These are phyloP conservation scores for Platorchestia sp. DNA, from an alignment of 1,140 invertebrate genomes.

Conservation along the genomic window DNA sequence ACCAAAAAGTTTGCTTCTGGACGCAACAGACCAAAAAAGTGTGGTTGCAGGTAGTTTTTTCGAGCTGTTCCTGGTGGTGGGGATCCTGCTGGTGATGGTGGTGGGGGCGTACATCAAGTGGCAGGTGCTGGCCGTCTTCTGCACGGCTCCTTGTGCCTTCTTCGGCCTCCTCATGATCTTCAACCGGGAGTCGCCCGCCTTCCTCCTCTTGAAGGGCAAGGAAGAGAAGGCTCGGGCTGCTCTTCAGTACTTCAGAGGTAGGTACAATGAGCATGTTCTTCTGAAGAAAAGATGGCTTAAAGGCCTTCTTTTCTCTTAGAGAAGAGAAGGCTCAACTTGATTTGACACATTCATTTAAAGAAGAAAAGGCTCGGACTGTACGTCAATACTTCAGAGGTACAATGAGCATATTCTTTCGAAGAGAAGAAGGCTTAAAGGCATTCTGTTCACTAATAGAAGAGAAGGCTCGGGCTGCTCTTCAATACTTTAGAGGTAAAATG, in stretches of 20 bases:
- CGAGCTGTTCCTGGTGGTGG: conserved; percentile 4
- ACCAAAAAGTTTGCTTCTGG: too few species aligned
- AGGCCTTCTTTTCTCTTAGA: neutral
- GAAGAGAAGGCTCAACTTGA: neutral
- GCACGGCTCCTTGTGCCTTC: neutral
- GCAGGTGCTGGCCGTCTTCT: neutral
- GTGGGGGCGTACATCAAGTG: conserved; percentile 1
- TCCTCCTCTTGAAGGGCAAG: conserved; percentile 27
- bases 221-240: conserved; percentile 20
- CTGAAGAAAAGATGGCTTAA: neutral
- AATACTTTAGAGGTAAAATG: too few species aligned
- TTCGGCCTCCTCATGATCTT: conserved; percentile 22
- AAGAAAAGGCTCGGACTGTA: neutral
- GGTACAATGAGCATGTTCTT: neutral
- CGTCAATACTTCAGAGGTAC: neutral
- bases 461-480: neutral
- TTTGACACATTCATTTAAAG: too few species aligned
- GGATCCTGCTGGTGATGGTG: conserved; percentile 23
- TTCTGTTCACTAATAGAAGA: neutral
- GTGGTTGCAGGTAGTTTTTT: neutral
- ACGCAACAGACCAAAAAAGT: neutral
- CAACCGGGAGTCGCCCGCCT: conserved; percentile 37
- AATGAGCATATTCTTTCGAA: neutral
- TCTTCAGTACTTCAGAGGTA: conserved; percentile 48
- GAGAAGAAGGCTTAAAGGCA: too few species aligned